Base-by-base conservation (phyloP, 2,113 vertebrate species). In the Recurvirostra avosetta region DNA sequence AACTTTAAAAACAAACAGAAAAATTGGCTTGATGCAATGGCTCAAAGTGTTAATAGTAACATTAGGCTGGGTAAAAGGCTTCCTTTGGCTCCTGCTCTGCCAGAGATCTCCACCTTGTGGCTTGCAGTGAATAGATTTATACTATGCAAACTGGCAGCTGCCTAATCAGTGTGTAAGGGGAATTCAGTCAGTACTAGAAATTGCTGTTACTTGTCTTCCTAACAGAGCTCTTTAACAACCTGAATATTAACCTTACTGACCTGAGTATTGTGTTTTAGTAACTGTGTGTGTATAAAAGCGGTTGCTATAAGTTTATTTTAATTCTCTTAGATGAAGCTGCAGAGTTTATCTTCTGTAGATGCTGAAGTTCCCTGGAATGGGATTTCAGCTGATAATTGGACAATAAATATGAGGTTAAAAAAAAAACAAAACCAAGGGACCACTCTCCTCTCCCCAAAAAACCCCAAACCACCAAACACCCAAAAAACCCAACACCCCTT, bases 1-100 rank as follows among this genome's bases (percentile, higher is more conserved):
- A 98, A 98, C 97, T 98, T 98, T 92, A 97, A 98, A 98, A 98
- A 98, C 97, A 98, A 98, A 98, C 97, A 98, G 97, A 97, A 98
- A 97, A 98, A 98, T 98, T 98, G 97, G 97, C 97, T 98, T 97
- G 97, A 96, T 98, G 98, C 97, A 97, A 95, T 97, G 97, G 95
- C 97, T 97, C 95, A 71, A 91, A 97, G 97, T 98, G 97, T 98
- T 98, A 98, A 98, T 97, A 97, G 98, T 97, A 98, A 98, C 92
- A 52, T 97, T 97, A 97, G 96, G 93, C 96, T 96, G 92, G 84
- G 96, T 91, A 96, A 94, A 95, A 55, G 79, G 88, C 92, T 97
- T 97, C 96, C 98, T 97, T 94, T 95, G 10, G 92, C 78, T 90
- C 89, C 96, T 94, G 47, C 83, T 91, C 63, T 97, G 97, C 97